phyloP scores from a whole-genome alignment of 2,888 invertebrate species.

The Bellardia pandia region DNA sequence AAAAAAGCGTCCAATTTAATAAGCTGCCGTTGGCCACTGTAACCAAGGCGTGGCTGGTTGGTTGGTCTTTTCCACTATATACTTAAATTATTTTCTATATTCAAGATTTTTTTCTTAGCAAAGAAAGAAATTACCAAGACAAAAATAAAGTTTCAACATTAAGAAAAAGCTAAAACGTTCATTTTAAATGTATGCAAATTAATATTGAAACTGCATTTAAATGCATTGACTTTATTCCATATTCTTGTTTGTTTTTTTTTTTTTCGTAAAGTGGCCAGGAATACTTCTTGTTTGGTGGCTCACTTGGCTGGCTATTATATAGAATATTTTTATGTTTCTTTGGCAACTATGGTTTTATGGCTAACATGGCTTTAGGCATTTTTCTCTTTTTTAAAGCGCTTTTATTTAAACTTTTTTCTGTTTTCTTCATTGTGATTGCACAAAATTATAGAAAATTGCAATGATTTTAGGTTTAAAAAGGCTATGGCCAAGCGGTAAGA shows the following conservation, averaged over 20 bases:
- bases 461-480: constrained; percentile 77
- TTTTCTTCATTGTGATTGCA: constrained; percentile 76
- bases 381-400: constrained; percentile 41
- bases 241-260: constrained; percentile 39
- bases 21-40: constrained; percentile 78
- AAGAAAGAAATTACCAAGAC: constrained; percentile 53
- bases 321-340: constrained; percentile 57
- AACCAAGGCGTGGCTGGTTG: constrained; percentile 76
- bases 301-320: constrained; percentile 42
- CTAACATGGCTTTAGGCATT: constrained; percentile 75
- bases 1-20: constrained; percentile 68
- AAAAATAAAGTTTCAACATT: constrained; percentile 47
- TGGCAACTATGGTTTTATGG: constrained; percentile 44
- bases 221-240: constrained; percentile 80
- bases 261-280: constrained; percentile 64
- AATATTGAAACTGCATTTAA: constrained; percentile 76
- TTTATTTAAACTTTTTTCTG: constrained; percentile 21
- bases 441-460: constrained; percentile 83
- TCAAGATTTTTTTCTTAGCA: constrained; percentile 55
- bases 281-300: constrained; percentile 57
- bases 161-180: constrained; percentile 53
- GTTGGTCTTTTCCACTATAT: constrained; percentile 54
- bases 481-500: neutral
- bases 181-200: constrained; percentile 80
- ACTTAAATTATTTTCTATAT: constrained; percentile 72